Evolutionary conservation across 2,113 vertebrate genomes (phyloP).

Genomic region (Menidia beryllina): DNA sequence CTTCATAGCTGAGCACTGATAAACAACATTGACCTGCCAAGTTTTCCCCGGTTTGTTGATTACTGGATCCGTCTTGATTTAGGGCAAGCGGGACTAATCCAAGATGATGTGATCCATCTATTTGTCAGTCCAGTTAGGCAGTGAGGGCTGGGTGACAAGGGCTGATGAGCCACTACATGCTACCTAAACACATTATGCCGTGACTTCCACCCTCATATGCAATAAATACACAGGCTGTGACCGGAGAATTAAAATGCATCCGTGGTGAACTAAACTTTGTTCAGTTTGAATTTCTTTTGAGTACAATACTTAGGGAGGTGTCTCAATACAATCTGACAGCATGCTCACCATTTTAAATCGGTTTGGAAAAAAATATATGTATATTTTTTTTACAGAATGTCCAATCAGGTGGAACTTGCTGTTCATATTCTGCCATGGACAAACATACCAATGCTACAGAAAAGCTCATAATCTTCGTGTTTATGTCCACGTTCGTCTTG

Average conservation of each 20-base stretch:
- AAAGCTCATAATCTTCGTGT: slow-evolving; percentile 25
- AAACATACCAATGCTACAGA: not conserved
- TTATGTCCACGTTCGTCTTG: slow-evolving; percentile 10
- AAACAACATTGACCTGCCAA: slow-evolving; percentile 75
- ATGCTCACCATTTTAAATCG: not conserved
- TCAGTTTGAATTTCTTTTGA: not conserved
- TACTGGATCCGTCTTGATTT: slow-evolving; percentile 65
- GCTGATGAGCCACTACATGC: slow-evolving; percentile 1
- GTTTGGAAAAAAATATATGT: too few relatives aligned
- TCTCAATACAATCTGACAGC: not conserved
- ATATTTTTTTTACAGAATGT: not conserved
- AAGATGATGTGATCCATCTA: slow-evolving; percentile 56
- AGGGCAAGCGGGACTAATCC: slow-evolving; percentile 69
- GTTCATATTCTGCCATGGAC: not conserved
- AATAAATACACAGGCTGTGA: slow-evolving; percentile 15
- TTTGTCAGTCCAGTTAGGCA: slow-evolving; percentile 58
- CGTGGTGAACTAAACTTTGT: slow-evolving; percentile 1
- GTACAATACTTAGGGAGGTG: not conserved
- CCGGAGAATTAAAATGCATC: slow-evolving; percentile 7
- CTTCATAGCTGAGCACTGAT: slow-evolving; percentile 62
- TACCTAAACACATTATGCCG: not conserved
- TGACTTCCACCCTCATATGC: slow-evolving; percentile 10
- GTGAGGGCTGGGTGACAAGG: slow-evolving; percentile 22
- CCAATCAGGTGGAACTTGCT: not conserved
- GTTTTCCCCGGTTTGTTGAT: slow-evolving; percentile 66